Percentiles rank a stretch among this genome's conserved stretches.
Evolutionary conservation across 2,888 invertebrate species (phyloP).

Genomic region (Calameuta pallipes): DNA sequence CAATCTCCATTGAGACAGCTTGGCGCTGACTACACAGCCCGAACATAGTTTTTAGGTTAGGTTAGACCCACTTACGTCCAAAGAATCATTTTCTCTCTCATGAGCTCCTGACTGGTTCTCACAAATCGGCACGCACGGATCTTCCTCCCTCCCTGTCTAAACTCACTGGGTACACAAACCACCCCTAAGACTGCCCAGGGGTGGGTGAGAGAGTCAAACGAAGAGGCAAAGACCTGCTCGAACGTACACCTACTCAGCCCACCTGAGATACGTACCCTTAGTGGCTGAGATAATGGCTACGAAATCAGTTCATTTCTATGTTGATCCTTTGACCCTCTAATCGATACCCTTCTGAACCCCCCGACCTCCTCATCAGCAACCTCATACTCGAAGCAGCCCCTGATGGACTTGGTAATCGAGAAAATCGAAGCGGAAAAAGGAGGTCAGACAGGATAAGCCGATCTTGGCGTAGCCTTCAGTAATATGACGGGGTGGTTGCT

Average conservation of each 20-base stretch:
- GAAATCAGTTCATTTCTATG: constrained; percentile 67
- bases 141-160: constrained; percentile 22
- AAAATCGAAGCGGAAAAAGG: constrained; percentile 57
- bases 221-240: background rate
- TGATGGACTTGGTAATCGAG: constrained; percentile 57
- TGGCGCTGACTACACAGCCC: constrained; percentile 43
- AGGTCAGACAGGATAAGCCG: background rate
- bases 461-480: background rate
- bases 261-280: constrained; percentile 7
- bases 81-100: background rate
- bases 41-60: constrained; percentile 22
- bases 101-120: constrained; percentile 25
- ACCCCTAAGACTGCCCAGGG: constrained; percentile 26
- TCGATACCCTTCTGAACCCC: background rate
- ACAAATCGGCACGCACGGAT: constrained; percentile 38
- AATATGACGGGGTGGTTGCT: background rate
- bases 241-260: background rate
- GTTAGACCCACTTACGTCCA: background rate
- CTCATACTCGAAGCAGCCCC: constrained; percentile 39
- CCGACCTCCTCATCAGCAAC: background rate
- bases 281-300: constrained; percentile 63
- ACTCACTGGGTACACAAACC: constrained; percentile 23
- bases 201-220: constrained; percentile 1
- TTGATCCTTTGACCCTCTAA: constrained; percentile 58
- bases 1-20: constrained; percentile 41